Base-by-base conservation (phyloP, 2,888 invertebrate genomes). In the Synanthedon tipuliformis region DNA sequence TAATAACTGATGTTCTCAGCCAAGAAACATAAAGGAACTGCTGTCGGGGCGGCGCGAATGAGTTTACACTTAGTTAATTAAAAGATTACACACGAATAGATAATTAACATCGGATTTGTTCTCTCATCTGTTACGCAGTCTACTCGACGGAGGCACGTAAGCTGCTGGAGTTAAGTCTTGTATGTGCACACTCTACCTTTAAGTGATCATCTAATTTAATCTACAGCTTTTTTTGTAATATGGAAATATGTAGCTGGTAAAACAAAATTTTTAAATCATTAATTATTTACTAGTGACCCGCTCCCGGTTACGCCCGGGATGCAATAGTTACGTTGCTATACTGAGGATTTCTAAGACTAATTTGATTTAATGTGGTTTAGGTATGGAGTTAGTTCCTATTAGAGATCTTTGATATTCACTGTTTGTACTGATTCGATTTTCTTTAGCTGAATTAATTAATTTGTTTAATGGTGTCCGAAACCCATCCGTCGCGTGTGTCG, bases 11-110 rank as follows among this genome's bases (percentile, higher is more conserved):
- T 34, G 55, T 51, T 51, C 34, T 49, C 40, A 54, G 56, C 51
- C 54, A 62, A 61, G 61, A 61, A 59, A 62, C 57, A 66, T 65
- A 64, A 70, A 66, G 65, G 62, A 65, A 65, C 59, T 61, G 64
- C 60, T 68, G 68, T 69, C 70, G 74, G 34, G 34, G 63, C 65
- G 64, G 62, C 68, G 70, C 65, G 69, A 71, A 73, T 71, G 74
- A 75, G 75, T 78, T 81, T 76, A 76, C 78, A 79, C 72, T 75
- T 71, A 76, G 75, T 75, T 81, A 82, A 82, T 83, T 84, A 83
- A 82, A 81, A 81, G 81, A 82, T 82, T 83, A 81, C 81, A 81
- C 80, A 72, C 73, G 79, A 79, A 77, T 72, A 73, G 77, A 67
- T 81, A 81, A 83, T 84, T 82, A 81, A 78, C 75, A 68, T 65